phyloP scores from a whole-genome alignment of 2,888 invertebrate genomes.

The Prosapia bicincta region DNA sequence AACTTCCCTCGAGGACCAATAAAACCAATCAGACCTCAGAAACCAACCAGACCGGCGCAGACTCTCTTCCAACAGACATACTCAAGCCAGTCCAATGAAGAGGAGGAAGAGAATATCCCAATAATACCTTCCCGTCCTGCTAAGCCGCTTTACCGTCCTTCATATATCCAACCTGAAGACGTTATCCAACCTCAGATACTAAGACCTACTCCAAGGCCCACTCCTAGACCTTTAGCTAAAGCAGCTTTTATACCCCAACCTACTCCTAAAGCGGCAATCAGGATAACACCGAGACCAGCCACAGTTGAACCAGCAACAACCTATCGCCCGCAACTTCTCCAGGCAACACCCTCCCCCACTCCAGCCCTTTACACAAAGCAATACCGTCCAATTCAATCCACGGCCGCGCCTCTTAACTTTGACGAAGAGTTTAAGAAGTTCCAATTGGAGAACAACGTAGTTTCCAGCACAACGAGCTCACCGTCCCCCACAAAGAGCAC shows the following conservation, averaged over 20 bases:
- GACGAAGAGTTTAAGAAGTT: constrained; percentile 73
- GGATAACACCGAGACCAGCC: constrained; percentile 37
- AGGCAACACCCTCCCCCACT: constrained; percentile 41
- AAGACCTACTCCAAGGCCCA: constrained; percentile 32
- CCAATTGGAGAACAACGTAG: constrained; percentile 61
- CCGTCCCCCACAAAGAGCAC: constrained; percentile 42
- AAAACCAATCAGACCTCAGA: constrained; percentile 37
- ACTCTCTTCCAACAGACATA: constrained; percentile 71
- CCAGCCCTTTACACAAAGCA: constrained; percentile 21
- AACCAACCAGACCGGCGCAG: constrained; percentile 53
- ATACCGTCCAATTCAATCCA: constrained; percentile 24
- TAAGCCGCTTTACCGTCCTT: constrained; percentile 23
- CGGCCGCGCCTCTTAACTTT: constrained; percentile 51
- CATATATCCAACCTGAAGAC: constrained; percentile 16
- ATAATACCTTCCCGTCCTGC: constrained; percentile 37
- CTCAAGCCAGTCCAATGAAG: constrained; percentile 46
- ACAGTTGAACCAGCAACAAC: constrained; percentile 58
- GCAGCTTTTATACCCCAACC: constrained; percentile 21
- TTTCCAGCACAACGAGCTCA: constrained; percentile 46
- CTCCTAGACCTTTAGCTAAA: constrained; percentile 15
- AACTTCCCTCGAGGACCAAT: constrained; percentile 53
- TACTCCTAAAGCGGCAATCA: constrained; percentile 23
- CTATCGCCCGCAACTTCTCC: constrained; percentile 59
- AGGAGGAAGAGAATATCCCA: constrained; percentile 48
- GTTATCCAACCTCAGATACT: constrained; percentile 12